These are phyloP conservation scores for Rhagium mordax DNA, from an alignment of 2,888 invertebrate species.

Conservation along the genomic window DNA sequence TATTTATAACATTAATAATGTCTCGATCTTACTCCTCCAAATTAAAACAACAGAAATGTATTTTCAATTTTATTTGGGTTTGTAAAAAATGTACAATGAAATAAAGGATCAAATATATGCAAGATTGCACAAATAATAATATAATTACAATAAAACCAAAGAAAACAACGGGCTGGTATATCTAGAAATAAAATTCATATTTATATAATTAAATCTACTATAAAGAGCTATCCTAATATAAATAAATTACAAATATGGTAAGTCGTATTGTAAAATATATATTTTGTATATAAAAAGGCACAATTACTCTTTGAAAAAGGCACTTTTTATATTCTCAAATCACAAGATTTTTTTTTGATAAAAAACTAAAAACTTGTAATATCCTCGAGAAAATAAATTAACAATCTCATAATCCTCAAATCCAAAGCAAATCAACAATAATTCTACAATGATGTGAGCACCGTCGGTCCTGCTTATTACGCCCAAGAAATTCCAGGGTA, in stretches of 20 bases:
- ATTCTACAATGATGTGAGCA: slow-evolving; percentile 4
- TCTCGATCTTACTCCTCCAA: too few relatives aligned
- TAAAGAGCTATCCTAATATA: slow-evolving; percentile 23
- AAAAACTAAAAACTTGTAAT: neutral
- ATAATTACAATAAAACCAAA: slow-evolving; percentile 5
- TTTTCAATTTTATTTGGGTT: neutral
- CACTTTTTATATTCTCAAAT: slow-evolving; percentile 17
- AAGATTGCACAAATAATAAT: slow-evolving; percentile 11
- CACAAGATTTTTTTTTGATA: neutral
- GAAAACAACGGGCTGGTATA: slow-evolving; percentile 1
- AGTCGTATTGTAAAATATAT: slow-evolving; percentile 20
- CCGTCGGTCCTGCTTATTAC: neutral
- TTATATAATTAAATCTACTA: slow-evolving; percentile 7
- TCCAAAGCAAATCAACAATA: neutral
- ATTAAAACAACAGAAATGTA: neutral
- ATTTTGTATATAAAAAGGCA: slow-evolving; percentile 29
- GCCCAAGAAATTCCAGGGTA: neutral
- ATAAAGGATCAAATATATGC: neutral
- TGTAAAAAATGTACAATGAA: slow-evolving; percentile 13
- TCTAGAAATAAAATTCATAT: slow-evolving; percentile 17
- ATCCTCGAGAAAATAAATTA: neutral
- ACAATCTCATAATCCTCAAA: slow-evolving; percentile 1
- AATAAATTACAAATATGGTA: slow-evolving; percentile 32
- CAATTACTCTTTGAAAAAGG: slow-evolving; percentile 10
- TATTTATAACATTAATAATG: too few relatives aligned